Base-by-base conservation (phyloP, 2,888 invertebrate species). In the Mamestra brassicae region DNA sequence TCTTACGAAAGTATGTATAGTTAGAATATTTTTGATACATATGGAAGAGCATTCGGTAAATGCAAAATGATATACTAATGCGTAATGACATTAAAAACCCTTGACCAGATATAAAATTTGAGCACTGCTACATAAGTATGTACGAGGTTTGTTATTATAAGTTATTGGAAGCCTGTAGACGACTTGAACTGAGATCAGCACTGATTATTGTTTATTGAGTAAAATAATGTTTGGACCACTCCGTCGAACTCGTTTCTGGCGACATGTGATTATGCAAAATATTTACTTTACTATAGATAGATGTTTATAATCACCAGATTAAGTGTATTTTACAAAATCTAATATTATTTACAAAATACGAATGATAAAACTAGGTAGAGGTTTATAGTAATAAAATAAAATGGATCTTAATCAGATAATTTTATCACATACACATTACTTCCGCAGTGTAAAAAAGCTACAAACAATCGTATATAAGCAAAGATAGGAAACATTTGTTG, bases 361-460 rank as follows among this genome's bases (percentile, higher is more conserved):
- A 90, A 91, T 86, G 88, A 92, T 94, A 92, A 90, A 93, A 91
- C 93, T 94, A 95, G n/a, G n/a, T n/a, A n/a, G 87, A 90, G 85
- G 91, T 92, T 93, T 92, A 87, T 90, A 90, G 91, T 92, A 92
- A 91, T 93, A 94, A 94, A 94, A 93, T 93, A 92, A 94, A 93
- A 92, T 90, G 92, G 90, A 92, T 93, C 93, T 93, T 94, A 94
- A 90, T 93, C 92, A 94, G 93, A 94, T 94, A 94, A 88, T 88
- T 93, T 93, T 95, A 95, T 95, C 94, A 95, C 95, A 95, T 94
- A 94, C 91, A 93, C 92, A 92, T 93, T 93, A 92, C 92, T 90
- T 89, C 89, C 91, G 89, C 89, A 86, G 87, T 88, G 88, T 91
- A 89, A 88, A 90, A 91, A 91, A 92, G 89, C 89, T 89, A 91